Evolutionary conservation across 2,797 vertebrate species (phyloP), one percentile per base, ranked within the genome.

Genomic region (Hippoglossus hippoglossus): DNA sequence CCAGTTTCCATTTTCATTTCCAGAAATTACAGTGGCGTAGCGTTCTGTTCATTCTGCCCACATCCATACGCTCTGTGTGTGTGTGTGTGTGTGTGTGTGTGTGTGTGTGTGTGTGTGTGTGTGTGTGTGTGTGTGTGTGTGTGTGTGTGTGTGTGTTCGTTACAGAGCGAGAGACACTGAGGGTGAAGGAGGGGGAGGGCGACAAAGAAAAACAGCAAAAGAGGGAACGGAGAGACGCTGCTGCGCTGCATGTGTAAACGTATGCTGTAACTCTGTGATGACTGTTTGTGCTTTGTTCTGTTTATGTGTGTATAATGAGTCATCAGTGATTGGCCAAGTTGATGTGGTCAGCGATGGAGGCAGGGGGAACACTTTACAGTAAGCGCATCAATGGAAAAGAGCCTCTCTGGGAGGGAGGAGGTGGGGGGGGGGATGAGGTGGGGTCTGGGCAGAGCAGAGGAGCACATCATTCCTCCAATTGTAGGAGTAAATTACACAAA

Each of bases 1-100:
- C 92, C 92, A 93, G 92, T 93, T 94, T 94, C 93, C 91, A 94
- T 93, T 93, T 94, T 92, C 87, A 88, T 89, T 90, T 91, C 91
- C 92, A 91, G 90, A 93, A 93, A 89, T 89, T 90, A 90, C 91
- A 89, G 84, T 50, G 82, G 85, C 56, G 54, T 66, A 74, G 79
- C 19, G 36, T 75, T 84, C 77, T 86, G 81, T 71, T 87, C 64
- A 26, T 66, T 89, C 63, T 74, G 76, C 50, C 24, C 55, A 71
- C 75, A 77, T 73, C 63, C 67, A 72, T 34, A 19, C 61, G 65
- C 8, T 53, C 16, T 13, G 57, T 68, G 72, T 52, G 53, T 39
- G 53, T 16, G 36, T 58, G 31, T 39, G 11, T 41, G 56, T 44
- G 11, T 58, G 34, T 34, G 11, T 36, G 18, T 58, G 46, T 46